These are phyloP conservation scores for Stictonetta naevosa DNA, from an alignment of 2,113 vertebrate genomes.

Conservation along the genomic window DNA sequence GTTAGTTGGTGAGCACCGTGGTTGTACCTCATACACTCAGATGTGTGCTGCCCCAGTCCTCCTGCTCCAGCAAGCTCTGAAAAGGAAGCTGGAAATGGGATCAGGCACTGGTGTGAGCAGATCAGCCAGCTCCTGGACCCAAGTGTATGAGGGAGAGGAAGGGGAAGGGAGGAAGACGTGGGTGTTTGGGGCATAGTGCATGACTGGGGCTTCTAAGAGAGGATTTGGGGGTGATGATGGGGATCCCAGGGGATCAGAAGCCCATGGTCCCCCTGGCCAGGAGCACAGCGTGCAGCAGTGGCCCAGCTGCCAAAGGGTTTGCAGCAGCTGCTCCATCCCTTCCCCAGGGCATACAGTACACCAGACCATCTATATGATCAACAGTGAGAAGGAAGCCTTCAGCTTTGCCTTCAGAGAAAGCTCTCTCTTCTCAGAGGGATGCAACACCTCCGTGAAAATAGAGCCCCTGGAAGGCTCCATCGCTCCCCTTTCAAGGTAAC, in stretches of 20 bases:
- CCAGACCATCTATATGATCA: constrained; percentile 80
- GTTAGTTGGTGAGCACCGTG: constrained; percentile 77
- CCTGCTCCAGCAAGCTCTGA: neutral
- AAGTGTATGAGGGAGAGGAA: neutral
- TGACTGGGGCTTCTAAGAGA: neutral
- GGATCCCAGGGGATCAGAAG: neutral
- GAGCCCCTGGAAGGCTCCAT: constrained; percentile 84
- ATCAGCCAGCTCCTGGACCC: neutral
- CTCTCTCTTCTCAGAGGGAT: constrained; percentile 82
- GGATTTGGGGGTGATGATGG: neutral
- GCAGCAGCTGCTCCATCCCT: neutral
- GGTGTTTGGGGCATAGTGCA: neutral
- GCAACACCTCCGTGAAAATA: constrained; percentile 70
- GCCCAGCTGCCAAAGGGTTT: neutral
- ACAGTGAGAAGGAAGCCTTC: constrained; percentile 80
- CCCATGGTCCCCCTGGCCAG: rapidly evolving
- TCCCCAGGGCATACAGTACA: constrained; percentile 70
- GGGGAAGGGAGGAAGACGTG: neutral
- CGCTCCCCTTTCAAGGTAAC: constrained; percentile 81
- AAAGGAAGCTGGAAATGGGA: neutral
- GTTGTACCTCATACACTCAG: neutral
- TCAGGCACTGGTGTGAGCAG: neutral
- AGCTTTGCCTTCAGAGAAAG: constrained; percentile 79
- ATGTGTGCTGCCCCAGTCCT: neutral
- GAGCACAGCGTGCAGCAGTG: neutral